These are phyloP conservation scores for Agelaius phoeniceus DNA, from an alignment of 2,113 vertebrate species.

Conservation along the genomic window DNA sequence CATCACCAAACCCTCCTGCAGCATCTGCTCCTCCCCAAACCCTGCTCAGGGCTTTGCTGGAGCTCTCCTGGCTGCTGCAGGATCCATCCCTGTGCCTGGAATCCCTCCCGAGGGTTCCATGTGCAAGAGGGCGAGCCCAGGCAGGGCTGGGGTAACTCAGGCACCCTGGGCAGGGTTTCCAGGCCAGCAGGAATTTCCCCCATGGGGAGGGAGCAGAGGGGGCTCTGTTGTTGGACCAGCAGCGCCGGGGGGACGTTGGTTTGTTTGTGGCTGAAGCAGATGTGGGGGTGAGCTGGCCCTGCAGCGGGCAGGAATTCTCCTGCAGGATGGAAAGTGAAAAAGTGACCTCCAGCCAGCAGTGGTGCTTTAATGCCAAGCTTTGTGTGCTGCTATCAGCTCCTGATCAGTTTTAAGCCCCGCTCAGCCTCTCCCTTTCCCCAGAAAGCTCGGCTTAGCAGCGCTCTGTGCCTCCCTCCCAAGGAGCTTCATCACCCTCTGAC, in stretches of 20 bases:
- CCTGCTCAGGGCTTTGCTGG: not conserved
- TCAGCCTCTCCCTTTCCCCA: not conserved
- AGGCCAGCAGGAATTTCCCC: constrained; percentile 48
- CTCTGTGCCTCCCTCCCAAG: not conserved
- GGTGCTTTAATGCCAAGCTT: constrained; percentile 18
- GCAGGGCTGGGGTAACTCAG: not conserved
- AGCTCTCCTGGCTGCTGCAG: not conserved
- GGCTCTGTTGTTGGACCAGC: constrained; percentile 47
- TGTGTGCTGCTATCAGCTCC: not conserved
- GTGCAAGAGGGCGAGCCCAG: not conserved
- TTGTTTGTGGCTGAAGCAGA: constrained; percentile 76
- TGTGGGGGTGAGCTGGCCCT: constrained; percentile 59
- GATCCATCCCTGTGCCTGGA: not conserved
- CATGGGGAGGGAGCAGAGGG: constrained; percentile 10
- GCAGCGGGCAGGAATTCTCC: constrained; percentile 50
- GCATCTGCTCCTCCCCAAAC: not conserved
- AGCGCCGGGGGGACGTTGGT: constrained; percentile 73
- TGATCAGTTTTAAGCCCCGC: not conserved
- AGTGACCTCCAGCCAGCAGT: constrained; percentile 27
- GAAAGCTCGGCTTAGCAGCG: not conserved
- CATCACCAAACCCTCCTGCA: not conserved
- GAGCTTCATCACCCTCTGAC: not conserved
- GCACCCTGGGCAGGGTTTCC: constrained; percentile 31
- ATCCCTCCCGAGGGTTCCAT: not conserved
- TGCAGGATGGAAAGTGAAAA: constrained; percentile 34